These are phyloP conservation scores for Achroia grisella DNA, from an alignment of 1,140 invertebrate genomes.

Conservation along the genomic window DNA sequence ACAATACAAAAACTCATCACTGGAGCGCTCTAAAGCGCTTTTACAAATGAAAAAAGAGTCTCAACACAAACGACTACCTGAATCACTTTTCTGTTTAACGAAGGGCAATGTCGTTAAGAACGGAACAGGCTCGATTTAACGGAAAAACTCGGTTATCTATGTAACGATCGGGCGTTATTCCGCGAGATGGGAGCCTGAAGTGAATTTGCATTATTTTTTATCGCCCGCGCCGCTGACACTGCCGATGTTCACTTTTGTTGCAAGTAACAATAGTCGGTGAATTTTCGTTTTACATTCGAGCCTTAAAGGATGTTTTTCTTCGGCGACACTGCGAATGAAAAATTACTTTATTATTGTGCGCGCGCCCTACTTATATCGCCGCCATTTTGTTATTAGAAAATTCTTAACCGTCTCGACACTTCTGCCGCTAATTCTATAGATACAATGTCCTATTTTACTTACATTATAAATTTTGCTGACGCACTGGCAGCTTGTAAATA, in stretches of 20 bases:
- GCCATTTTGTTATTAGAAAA: conserved; percentile 12
- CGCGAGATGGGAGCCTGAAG: conserved; percentile 27
- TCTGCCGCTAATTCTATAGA: no score
- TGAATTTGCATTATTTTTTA: conserved; percentile 71
- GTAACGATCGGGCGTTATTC: conserved; percentile 59
- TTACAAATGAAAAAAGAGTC: conserved; percentile 46
- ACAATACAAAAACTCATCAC: conserved; percentile 40
- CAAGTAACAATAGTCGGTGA: conserved; percentile 22
- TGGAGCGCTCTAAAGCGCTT: conserved; percentile 25
- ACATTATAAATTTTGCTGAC: no score
- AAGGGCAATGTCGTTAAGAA: conserved; percentile 56
- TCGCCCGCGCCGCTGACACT: conserved; percentile 33
- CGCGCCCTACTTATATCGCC: conserved; percentile 1
- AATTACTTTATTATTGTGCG: conserved; percentile 30
- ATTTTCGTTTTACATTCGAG: conserved; percentile 22
- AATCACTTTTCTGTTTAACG: conserved; percentile 63
- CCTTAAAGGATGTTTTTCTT: conserved; percentile 18
- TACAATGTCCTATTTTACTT: no score
- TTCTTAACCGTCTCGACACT: neutral
- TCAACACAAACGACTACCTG: conserved; percentile 51
- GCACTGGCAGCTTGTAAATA: no score
- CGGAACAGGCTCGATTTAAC: conserved; percentile 50
- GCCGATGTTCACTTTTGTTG: conserved; percentile 18
- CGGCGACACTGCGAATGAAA: conserved; percentile 23
- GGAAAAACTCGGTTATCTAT: conserved; percentile 61